Evolutionary conservation across 1,140 invertebrate species (phyloP).

Genomic region (Hycleus phaleratus): DNA sequence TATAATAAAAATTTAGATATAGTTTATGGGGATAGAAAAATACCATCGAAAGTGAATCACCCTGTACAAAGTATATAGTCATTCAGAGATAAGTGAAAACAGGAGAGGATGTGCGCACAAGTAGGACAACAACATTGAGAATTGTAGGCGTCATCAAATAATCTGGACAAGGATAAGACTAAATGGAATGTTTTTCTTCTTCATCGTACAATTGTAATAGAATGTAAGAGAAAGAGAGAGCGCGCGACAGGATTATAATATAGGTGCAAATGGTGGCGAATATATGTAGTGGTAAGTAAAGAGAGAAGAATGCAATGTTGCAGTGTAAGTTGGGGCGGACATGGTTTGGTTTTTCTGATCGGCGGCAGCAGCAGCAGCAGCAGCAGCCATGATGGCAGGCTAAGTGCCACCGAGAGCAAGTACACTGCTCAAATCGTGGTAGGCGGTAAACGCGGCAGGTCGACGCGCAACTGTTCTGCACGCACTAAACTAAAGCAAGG

Average conservation of each 20-base stretch:
- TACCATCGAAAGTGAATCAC: too few relatives aligned
- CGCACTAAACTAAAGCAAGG: constrained; percentile 22
- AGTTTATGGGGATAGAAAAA: too few relatives aligned
- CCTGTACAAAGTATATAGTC: too few relatives aligned
- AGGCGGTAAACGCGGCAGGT: constrained; percentile 37
- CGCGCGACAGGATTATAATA: not conserved
- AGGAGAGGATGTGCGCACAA: too few relatives aligned
- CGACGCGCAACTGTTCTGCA: constrained; percentile 37
- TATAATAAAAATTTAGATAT: too few relatives aligned
- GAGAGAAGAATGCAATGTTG: constrained; percentile 24
- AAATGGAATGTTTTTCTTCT: too few relatives aligned
- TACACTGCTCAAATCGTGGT: constrained; percentile 34
- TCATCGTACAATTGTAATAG: too few relatives aligned
- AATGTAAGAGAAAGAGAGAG: too few relatives aligned
- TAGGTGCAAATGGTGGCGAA: not conserved
- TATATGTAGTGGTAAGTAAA: constrained; percentile 10
- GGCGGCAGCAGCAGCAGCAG: constrained; percentile 5
- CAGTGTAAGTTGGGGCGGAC: constrained; percentile 25
- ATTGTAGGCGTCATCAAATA: too few relatives aligned
- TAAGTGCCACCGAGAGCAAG: constrained; percentile 37
- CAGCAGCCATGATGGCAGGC: constrained; percentile 37
- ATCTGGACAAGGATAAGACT: too few relatives aligned
- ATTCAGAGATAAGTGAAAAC: too few relatives aligned
- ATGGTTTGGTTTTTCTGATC: constrained; percentile 24
- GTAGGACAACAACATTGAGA: too few relatives aligned